These are phyloP conservation scores for Tokudaia muenninki DNA, from an alignment of 2,797 vertebrate genomes.

Conservation along the genomic window DNA sequence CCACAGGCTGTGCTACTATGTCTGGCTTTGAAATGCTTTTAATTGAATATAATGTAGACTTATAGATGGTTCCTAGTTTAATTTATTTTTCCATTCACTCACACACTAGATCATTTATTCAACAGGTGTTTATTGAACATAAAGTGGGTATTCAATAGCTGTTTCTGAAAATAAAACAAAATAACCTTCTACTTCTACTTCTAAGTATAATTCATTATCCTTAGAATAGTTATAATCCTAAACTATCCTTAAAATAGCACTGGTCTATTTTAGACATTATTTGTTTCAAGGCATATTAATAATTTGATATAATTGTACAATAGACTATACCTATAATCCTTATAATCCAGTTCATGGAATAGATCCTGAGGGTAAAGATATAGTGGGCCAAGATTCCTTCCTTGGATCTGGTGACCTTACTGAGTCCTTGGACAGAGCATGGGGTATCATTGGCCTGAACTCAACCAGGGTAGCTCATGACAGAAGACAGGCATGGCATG, in stretches of 20 bases:
- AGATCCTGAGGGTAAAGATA: neutral
- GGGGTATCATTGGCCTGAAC: neutral
- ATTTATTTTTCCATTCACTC: neutral
- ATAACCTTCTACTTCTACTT: neutral
- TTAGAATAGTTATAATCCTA: constrained; percentile 35
- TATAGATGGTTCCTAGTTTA: neutral
- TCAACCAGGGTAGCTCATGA: neutral
- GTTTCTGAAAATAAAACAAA: neutral
- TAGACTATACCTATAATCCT: constrained; percentile 18
- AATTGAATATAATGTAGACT: neutral
- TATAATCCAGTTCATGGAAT: neutral
- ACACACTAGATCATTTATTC: constrained; percentile 8
- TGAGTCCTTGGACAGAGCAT: neutral
- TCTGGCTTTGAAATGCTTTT: neutral
- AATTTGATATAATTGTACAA: constrained; percentile 51
- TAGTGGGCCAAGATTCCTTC: neutral
- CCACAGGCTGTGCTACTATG: neutral
- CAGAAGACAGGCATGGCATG: too few relatives aligned
- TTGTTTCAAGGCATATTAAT: constrained; percentile 53
- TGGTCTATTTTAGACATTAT: constrained; percentile 29
- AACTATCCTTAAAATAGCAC: neutral
- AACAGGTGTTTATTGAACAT: constrained; percentile 19
- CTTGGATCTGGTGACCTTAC: neutral
- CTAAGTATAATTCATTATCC: too few relatives aligned
- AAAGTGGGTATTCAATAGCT: constrained; percentile 11